Conservation (phyloP, 2,113 vertebrate species). For the Tachycineta bicolor region DNA sequence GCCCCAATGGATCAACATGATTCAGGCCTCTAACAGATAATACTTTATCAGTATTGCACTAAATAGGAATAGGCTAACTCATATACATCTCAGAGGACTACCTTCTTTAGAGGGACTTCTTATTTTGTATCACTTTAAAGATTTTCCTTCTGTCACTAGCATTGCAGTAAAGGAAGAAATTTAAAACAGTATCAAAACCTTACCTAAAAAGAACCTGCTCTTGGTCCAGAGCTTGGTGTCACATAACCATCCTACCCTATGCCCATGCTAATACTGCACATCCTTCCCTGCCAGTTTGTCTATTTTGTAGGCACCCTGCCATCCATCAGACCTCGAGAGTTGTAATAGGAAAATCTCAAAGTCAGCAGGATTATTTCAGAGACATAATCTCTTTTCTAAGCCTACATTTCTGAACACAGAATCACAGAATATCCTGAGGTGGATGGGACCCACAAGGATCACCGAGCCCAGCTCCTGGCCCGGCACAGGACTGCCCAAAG, state of each 20-base stretch:
- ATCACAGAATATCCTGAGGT: not conserved
- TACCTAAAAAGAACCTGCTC: not conserved
- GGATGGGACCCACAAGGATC: not conserved
- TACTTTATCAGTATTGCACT: not conserved
- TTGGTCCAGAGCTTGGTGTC: not conserved
- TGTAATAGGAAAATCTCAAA: not conserved
- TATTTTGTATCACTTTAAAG: not conserved
- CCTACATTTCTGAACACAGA: rapidly evolving
- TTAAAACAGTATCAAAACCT: not conserved
- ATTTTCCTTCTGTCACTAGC: not conserved
- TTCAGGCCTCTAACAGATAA: not conserved
- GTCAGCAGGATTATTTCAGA: not conserved
- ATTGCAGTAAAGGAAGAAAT: not conserved
- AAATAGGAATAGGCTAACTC: not conserved
- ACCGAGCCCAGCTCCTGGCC: rapidly evolving
- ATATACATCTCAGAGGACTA: not conserved
- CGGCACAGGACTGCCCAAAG: not conserved
- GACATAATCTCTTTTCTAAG: not conserved
- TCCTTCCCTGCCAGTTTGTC: not conserved
- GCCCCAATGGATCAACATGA: not conserved
- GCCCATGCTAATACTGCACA: rapidly evolving
- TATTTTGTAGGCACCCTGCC: not conserved
- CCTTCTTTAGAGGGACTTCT: not conserved
- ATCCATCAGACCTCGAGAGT: rapidly evolving
- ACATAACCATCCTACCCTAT: not conserved